A percentile compares a stretch with the other conserved stretches of the same genome.
These are phyloP conservation scores for Calliphora vicina DNA, from an alignment of 1,140 invertebrate genomes.

Conservation along the genomic window DNA sequence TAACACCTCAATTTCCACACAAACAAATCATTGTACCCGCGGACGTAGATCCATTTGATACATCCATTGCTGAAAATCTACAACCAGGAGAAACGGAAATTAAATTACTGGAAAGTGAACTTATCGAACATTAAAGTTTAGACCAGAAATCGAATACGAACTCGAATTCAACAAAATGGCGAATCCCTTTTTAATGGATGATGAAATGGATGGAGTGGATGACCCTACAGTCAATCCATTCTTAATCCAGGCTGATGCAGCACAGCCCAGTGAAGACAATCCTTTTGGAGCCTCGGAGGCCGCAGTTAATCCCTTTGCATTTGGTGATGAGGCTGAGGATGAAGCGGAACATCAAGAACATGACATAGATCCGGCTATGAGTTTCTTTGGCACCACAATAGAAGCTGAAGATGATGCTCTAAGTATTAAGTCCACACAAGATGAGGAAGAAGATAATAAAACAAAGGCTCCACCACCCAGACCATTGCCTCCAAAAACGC, in stretches of 20 bases:
- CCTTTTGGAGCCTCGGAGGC: constrained; percentile 59
- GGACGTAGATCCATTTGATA: constrained; percentile 80
- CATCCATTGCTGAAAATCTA: constrained; percentile 78
- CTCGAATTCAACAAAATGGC: constrained; percentile 65
- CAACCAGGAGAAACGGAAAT: constrained; percentile 80
- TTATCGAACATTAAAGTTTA: constrained; percentile 64
- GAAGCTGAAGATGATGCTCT: constrained; percentile 58
- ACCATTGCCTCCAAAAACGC: constrained; percentile 74
- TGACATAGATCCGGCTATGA: constrained; percentile 55
- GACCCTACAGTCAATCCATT: constrained; percentile 71
- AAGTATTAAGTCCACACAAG: constrained; percentile 53
- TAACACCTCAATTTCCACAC: constrained; percentile 55
- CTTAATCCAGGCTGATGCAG: constrained; percentile 51
- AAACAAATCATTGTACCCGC: constrained; percentile 46
- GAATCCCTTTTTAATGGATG: constrained; percentile 81
- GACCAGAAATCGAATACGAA: constrained; percentile 13
- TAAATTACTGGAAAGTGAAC: constrained; percentile 77
- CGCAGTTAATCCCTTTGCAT: constrained; percentile 68
- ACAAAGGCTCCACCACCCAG: constrained; percentile 66
- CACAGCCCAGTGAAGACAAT: constrained; percentile 48
- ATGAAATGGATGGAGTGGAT: constrained; percentile 65
- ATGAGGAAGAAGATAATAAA: constrained; percentile 54
- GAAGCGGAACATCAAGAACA: constrained; percentile 43
- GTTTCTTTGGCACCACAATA: constrained; percentile 55
- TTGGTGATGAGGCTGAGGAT: constrained; percentile 59